phyloP scores from a whole-genome alignment of 2,113 vertebrate genomes.

The Ivindomyrus marchei region DNA sequence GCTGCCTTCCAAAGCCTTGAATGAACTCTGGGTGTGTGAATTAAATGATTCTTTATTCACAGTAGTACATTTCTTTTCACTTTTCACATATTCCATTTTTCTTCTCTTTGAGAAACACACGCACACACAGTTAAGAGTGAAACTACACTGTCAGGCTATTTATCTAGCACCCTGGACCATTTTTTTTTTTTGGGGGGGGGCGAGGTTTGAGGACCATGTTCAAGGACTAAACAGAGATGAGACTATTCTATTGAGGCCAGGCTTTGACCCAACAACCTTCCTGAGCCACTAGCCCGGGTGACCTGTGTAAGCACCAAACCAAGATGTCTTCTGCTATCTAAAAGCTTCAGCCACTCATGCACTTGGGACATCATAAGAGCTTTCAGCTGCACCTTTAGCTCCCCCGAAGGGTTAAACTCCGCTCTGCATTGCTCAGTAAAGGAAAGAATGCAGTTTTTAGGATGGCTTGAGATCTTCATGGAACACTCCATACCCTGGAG shows the following conservation, averaged over 20 bases:
- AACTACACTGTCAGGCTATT: background rate
- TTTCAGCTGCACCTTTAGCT: background rate
- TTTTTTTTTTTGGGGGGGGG: too few species aligned
- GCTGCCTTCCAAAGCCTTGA: background rate
- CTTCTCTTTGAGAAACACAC: background rate
- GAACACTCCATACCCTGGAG: background rate
- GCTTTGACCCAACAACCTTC: background rate
- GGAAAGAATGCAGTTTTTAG: background rate
- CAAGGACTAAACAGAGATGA: background rate
- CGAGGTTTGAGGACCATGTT: background rate
- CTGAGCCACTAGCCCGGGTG: background rate
- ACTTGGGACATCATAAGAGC: background rate
- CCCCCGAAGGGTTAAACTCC: background rate
- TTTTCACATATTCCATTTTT: background rate
- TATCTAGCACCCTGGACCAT: background rate
- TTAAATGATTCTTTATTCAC: background rate
- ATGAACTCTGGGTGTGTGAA: background rate
- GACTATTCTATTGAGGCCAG: background rate
- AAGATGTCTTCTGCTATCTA: background rate
- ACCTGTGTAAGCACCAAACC: background rate
- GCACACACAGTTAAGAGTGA: background rate
- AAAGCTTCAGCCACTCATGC: background rate
- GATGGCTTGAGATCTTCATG: background rate
- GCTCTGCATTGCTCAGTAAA: background rate
- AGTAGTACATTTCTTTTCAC: background rate